Evolutionary conservation across 2,797 vertebrate species (phyloP), one percentile per base, ranked within the genome.

Genomic region (Muraenolepis orangiensis): DNA sequence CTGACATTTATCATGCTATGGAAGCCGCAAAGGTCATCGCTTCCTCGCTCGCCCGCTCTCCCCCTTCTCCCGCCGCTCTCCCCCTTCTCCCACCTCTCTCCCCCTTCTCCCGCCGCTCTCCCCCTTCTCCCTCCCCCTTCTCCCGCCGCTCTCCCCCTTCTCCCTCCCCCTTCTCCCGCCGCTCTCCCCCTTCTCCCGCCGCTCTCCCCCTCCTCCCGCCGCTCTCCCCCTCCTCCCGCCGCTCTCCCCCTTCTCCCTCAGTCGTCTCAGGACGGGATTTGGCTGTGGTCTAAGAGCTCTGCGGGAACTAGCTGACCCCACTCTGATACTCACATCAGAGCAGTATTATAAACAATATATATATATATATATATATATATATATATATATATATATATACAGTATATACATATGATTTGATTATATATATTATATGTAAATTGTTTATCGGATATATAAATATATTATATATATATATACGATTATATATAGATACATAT

Each of bases 1-100:
- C 90, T 92, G 91, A 90, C 91, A 92, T 92, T 92, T 91, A 91
- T 92, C 91, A 90, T 89, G 85, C 82, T 85, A 76, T 46, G 80
- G 85, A 88, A 86, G 81, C 88, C 84, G 84, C 85, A 92, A 92
- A 92, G 91, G 91, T 91, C 91, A 89, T 83, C 81, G 81, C 85
- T 31, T 86, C 85, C 77, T 80, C 86, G 88, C 87, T 88, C 88
- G 85, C 88, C 90, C 85, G 76, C 72, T 79, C 42, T 61, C 79
- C 76, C 67, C 30, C 90, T 85, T 77, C 72, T 79, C 42, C 61
- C 79, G 75, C 67, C 30, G 36, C 82, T 73, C 85, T 86, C 90
- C 81, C 86, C 89, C n/a, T n/a, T 88, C 88, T 87, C 85, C 88
- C 90, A 85, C 78, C 72, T 79, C 46, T 67, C 78, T 76, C 70